Base-by-base conservation (phyloP, 2,797 vertebrate genomes). In the Ctenosaura bakeri region DNA sequence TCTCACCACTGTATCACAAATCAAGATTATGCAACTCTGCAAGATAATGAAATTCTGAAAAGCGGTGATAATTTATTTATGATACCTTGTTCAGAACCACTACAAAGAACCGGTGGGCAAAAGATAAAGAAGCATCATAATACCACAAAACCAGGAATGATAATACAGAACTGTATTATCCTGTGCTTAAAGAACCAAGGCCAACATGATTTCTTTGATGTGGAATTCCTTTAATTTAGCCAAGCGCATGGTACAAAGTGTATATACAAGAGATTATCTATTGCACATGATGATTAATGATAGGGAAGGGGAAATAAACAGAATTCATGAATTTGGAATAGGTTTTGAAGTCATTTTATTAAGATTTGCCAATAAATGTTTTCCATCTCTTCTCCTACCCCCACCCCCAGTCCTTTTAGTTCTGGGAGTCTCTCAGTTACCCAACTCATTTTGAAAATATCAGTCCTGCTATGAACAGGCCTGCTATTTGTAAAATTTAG, bases 351-450 rank as follows among this genome's bases (percentile, higher is more conserved):
- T 80, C 50, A 54, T 29, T 54, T 54, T 81, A 9, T 22, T 81
- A 73, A 76, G 24, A 64, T 29, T 77, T 78, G 35, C n/a, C 91
- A 83, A 80, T 6, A 91, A 93, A 88, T 64, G 91, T 88, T 89
- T 85, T 24, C 8, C 1, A 13, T 89, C 71, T 4, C 6, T 54
- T n/a, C 18, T 9, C 6, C 38, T 12, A 1, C 18, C 64, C 14
- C 74, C 13, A 4, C 20, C 59, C 59, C 20, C 20, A 62, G 4
- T 59, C 42, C 16, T 18, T 1, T 59, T 59, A 69, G 32, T 52
- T 74, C 29, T 77, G 0, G 87, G 87, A 64, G 78, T 13, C 4
- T 46, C 22, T 87, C 85, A 81, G 69, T 16, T 54, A 32, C 38
- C 6, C 0, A 66, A 85, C 1, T 4, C 87, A 62, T 73, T 32